phyloP scores from a whole-genome alignment of 1,140 invertebrate genomes.

The Hylaeus anthracinus region DNA sequence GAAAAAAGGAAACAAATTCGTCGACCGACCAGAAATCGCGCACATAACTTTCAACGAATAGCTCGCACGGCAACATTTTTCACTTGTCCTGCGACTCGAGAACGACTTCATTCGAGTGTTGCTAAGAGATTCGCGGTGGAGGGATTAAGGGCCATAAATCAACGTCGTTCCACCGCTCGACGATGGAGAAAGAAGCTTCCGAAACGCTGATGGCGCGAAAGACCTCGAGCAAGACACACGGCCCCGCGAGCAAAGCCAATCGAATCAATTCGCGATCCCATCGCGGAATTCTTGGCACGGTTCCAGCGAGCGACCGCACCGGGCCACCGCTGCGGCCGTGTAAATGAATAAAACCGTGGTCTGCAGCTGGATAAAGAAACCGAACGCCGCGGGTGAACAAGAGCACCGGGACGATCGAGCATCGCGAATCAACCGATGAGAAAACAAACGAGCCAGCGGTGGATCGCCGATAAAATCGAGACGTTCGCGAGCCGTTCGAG shows the following conservation, averaged over 20 bases:
- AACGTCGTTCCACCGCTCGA: background rate
- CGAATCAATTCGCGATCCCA: conserved; percentile 34
- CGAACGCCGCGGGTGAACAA: conserved; percentile 44
- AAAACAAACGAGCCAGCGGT: conserved; percentile 24
- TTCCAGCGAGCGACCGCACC: background rate
- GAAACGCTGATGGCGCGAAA: background rate
- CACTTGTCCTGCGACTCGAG: too few species aligned
- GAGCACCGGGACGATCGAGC: background rate
- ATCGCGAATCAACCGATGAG: conserved; percentile 44
- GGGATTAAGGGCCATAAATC: background rate
- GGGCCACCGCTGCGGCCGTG: background rate
- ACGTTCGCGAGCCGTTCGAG: background rate
- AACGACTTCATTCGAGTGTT: background rate
- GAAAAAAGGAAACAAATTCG: too few species aligned
- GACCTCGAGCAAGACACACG: background rate
- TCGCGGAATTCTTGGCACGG: conserved; percentile 24
- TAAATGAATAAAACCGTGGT: conserved; percentile 44
- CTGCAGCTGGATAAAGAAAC: conserved; percentile 41
- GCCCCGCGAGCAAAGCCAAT: conserved; percentile 7
- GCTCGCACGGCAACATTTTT: too few species aligned
- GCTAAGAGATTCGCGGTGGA: too few species aligned
- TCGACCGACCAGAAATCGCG: too few species aligned
- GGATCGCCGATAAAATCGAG: conserved; percentile 30
- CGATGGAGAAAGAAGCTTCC: background rate
- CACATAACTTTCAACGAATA: too few species aligned